phyloP scores from a whole-genome alignment of 2,888 invertebrate genomes.

The Petrolisthes manimaculis region DNA sequence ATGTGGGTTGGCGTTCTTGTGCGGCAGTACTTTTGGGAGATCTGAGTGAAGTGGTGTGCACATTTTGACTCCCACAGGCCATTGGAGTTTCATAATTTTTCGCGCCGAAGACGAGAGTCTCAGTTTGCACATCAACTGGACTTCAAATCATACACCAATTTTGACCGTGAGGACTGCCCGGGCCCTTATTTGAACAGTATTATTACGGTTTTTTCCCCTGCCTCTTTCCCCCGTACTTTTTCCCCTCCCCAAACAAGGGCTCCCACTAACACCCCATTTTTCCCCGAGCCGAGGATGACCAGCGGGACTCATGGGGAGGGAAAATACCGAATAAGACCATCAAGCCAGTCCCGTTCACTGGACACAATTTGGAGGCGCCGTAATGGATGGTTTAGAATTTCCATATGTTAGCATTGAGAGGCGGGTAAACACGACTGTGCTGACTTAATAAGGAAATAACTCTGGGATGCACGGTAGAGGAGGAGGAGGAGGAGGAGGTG shows the following conservation, averaged over 20 bases:
- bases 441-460: slow-evolving; percentile 61
- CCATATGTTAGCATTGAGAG: slow-evolving; percentile 61
- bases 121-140: slow-evolving; percentile 55
- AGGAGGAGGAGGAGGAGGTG: background rate
- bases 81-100: slow-evolving; percentile 22
- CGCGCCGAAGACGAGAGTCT: slow-evolving; percentile 41
- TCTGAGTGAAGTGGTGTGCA: background rate
- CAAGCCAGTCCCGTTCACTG: slow-evolving; percentile 29
- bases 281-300: slow-evolving; percentile 20
- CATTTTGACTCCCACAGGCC: background rate
- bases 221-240: slow-evolving; percentile 10
- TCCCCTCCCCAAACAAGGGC: background rate
- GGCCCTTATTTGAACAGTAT: slow-evolving; percentile 57
- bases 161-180: slow-evolving; percentile 31
- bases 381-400: slow-evolving; percentile 57
- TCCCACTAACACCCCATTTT: slow-evolving; percentile 15
- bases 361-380: slow-evolving; percentile 54
- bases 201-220: slow-evolving; percentile 34
- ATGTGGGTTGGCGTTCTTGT: background rate
- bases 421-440: slow-evolving; percentile 53
- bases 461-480: slow-evolving; percentile 16
- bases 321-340: slow-evolving; percentile 20
- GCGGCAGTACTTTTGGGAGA: background rate
- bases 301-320: background rate
- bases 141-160: slow-evolving; percentile 59